A percentile compares a stretch with the other conserved stretches of the same genome.
These are phyloP conservation scores for Pipra filicauda DNA, from an alignment of 2,113 vertebrate genomes.

Conservation along the genomic window DNA sequence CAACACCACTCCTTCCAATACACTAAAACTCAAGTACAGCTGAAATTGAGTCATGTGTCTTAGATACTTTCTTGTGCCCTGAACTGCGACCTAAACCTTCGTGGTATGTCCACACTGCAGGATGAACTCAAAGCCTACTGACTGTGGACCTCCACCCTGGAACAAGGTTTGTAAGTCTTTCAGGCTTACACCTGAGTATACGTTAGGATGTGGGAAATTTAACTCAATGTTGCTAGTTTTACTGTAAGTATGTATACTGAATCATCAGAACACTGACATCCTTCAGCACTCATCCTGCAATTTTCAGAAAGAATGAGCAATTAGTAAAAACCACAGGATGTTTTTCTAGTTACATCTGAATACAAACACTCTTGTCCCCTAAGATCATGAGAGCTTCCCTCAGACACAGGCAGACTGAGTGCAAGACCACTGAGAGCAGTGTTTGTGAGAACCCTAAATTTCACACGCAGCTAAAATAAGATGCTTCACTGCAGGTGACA, in stretches of 20 bases:
- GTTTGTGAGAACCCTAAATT: background rate
- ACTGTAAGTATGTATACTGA: background rate
- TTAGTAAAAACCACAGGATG: background rate
- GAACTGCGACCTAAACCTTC: background rate
- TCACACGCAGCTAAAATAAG: background rate
- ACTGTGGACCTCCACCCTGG: background rate
- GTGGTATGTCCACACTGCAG: background rate
- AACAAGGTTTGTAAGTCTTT: background rate
- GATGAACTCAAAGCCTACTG: background rate
- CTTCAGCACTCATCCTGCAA: background rate
- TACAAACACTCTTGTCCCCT: background rate
- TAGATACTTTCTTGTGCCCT: background rate
- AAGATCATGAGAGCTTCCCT: background rate
- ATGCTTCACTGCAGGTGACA: background rate
- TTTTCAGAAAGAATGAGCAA: background rate
- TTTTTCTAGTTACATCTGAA: background rate
- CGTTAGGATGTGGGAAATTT: background rate
- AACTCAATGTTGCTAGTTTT: background rate
- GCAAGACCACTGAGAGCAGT: background rate
- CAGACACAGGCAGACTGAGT: background rate
- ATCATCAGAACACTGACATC: background rate
- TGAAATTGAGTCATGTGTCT: accelerated
- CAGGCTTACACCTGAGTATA: background rate
- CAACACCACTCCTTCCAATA: background rate
- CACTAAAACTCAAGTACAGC: background rate